phyloP scores from a whole-genome alignment of 1,140 invertebrate genomes.

The Tetragnatha versicolor region DNA sequence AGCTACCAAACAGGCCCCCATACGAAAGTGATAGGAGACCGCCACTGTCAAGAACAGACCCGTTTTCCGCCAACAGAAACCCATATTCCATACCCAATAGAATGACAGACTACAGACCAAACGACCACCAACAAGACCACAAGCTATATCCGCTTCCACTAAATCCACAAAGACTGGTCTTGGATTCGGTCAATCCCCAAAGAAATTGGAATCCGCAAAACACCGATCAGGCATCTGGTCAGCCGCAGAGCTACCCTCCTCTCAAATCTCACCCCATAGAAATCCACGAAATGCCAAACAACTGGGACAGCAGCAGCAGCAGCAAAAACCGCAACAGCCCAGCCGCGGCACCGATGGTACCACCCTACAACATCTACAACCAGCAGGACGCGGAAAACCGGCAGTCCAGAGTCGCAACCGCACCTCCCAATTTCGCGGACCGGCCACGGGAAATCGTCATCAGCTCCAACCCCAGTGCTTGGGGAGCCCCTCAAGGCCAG shows the following conservation, averaged over 20 bases:
- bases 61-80: conserved; percentile 49
- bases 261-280: conserved; percentile 39
- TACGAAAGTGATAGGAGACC: conserved; percentile 6
- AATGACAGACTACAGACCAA: background rate
- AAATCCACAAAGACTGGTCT: conserved; percentile 38
- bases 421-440: conserved; percentile 26
- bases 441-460: conserved; percentile 26
- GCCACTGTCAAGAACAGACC: conserved; percentile 7
- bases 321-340: background rate
- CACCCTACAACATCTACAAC: conserved; percentile 40
- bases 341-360: background rate
- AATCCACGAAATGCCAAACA: conserved; percentile 37
- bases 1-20: background rate
- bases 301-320: conserved; percentile 16
- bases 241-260: conserved; percentile 6
- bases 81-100: conserved; percentile 12
- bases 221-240: background rate
- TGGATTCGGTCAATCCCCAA: background rate
- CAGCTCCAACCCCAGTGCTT: background rate
- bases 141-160: background rate
- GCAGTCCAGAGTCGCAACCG: conserved; percentile 22
- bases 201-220: conserved; percentile 22
- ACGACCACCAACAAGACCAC: background rate
- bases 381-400: background rate
- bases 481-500: conserved; percentile 1